Base-by-base conservation (phyloP, 2,797 vertebrate species). In the Clarias fuscus region DNA sequence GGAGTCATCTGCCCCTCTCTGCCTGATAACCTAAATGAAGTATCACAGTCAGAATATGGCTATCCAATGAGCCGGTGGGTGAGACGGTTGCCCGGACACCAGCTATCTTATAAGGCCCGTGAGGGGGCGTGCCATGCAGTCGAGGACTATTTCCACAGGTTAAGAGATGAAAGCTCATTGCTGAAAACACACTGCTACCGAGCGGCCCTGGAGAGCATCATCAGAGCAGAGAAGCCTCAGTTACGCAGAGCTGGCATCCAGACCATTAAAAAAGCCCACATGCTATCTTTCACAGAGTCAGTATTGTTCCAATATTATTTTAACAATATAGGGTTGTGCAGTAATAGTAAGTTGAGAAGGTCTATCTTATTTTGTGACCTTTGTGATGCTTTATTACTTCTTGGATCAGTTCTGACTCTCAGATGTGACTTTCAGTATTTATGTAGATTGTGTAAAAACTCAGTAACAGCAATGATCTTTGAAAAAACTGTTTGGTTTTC, bases 31-130 rank as follows among this genome's bases (percentile, higher is more conserved):
- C 6, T 53, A 20, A 86, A 43, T 4, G 88, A 87, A 0, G 37
- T 43, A 0, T 75, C 8, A 0, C 53, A 40, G 14, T 73, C 64
- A 0, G 91, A 93, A 79, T 94, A 93, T 0, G 95, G 97, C 20
- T 98, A 98, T 93, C 98, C 98, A 0, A 94, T 98, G 93, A 99
- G 98, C 76, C n/a, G 91, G 30, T 96, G 95, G 92, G 96, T 99
- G 18, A 90, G 88, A 0, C 84, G 86, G 0, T 79, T 99, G 89
- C 93, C 94, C 0, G 96, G 95, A n/a, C 95, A 95, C n/a, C 88
- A 90, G 86, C 93, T 99, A 65, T 97, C 98, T 27, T 98, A 99
- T 88, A 96, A 97, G 91, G 96, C 97, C 0, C 93, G 96, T 67
- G 98, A 99, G 87, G 96, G 93, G 0, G 97, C 97, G 0, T 99